phyloP scores from a whole-genome alignment of 2,888 invertebrate genomes.

The Silvanus unidentatus region DNA sequence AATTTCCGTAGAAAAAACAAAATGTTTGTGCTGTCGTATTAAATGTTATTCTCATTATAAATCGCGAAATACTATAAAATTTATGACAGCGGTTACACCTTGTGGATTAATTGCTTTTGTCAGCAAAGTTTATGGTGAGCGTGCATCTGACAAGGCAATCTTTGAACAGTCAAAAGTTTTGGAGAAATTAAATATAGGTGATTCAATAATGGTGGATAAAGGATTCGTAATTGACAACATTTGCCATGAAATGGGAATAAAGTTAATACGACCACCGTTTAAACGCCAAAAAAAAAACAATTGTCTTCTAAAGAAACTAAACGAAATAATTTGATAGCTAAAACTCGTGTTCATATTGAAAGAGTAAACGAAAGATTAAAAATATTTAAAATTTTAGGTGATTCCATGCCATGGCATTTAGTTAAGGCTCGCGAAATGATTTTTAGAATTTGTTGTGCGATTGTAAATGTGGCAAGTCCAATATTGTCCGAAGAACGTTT shows the following conservation, averaged over 20 bases:
- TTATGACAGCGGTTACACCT: constrained; percentile 22
- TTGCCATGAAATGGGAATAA: constrained; percentile 7
- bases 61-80: constrained; percentile 17
- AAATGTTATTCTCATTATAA: constrained; percentile 19
- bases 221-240: constrained; percentile 16
- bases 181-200: constrained; percentile 2
- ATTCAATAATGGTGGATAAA: constrained; percentile 19
- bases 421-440: neutral
- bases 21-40: constrained; percentile 11
- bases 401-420: constrained; percentile 4
- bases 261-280: constrained; percentile 18
- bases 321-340: constrained; percentile 12
- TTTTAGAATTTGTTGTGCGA: neutral
- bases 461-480: neutral
- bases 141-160: constrained; percentile 22
- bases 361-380: constrained; percentile 10
- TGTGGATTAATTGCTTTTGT: constrained; percentile 20
- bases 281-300: constrained; percentile 17
- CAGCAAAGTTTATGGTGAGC: constrained; percentile 20
- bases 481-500: neutral
- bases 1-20: constrained; percentile 7
- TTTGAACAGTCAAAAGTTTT: constrained; percentile 15
- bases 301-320: constrained; percentile 12
- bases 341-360: constrained; percentile 21
- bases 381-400: constrained; percentile 10